A percentile compares a stretch with the other conserved stretches of the same genome.
Evolutionary conservation across 1,140 invertebrate genomes (phyloP).

Genomic region (Ips nitidus): DNA sequence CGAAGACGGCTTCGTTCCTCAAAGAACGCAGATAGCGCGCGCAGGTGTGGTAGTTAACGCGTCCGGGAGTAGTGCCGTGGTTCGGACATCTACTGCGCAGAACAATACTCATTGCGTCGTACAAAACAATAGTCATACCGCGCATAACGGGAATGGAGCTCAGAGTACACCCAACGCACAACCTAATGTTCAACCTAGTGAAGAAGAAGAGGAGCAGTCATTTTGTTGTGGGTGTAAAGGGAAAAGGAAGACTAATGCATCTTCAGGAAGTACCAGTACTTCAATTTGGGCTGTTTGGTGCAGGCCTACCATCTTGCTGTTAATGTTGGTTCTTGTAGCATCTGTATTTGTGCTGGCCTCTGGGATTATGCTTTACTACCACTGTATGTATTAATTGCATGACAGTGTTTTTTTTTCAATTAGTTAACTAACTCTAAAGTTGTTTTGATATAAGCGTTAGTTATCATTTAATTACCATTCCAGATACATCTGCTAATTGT

Average conservation of each 20-base stretch:
- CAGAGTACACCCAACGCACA: slow-evolving; percentile 26
- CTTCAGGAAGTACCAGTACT: slow-evolving; percentile 26
- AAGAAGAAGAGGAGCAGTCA: slow-evolving; percentile 1
- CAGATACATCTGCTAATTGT: slow-evolving; percentile 23
- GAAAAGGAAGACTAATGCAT: not conserved
- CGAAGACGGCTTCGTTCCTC: slow-evolving; percentile 55
- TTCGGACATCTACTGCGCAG: slow-evolving; percentile 36
- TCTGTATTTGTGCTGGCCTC: slow-evolving; percentile 56
- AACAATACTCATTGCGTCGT: slow-evolving; percentile 21
- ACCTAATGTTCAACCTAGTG: slow-evolving; percentile 21
- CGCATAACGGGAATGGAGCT: slow-evolving; percentile 22
- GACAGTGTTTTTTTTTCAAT: not conserved
- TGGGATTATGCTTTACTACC: slow-evolving; percentile 56
- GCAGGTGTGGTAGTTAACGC: slow-evolving; percentile 57
- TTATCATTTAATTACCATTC: slow-evolving; percentile 23
- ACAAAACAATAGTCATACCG: slow-evolving; percentile 16
- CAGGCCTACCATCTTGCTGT: slow-evolving; percentile 52
- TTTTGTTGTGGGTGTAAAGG: slow-evolving; percentile 19
- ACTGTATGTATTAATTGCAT: slow-evolving; percentile 53
- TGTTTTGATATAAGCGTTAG: slow-evolving; percentile 19
- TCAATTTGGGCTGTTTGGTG: slow-evolving; percentile 51
- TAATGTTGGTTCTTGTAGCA: slow-evolving; percentile 53
- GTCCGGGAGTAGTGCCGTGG: slow-evolving; percentile 55
- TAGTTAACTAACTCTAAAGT: not conserved
- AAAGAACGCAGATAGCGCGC: slow-evolving; percentile 53